Evolutionary conservation across 2,797 vertebrate genomes (phyloP), one percentile per base, ranked within the genome.

Genomic region (Onychomys arenicola): DNA sequence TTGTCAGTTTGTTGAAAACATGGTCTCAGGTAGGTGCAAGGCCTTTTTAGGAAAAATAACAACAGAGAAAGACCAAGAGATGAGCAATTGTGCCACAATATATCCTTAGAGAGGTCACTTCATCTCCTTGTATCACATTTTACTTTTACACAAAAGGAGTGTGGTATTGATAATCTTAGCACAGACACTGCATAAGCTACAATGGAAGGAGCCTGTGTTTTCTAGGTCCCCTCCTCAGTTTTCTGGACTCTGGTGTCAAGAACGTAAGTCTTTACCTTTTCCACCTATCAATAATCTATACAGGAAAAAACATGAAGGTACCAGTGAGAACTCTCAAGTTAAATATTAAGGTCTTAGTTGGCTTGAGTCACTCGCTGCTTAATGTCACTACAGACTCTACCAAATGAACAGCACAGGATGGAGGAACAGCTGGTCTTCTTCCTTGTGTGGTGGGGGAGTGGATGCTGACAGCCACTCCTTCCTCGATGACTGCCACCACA

Each of bases 341-440:
- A 90, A 92, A 83, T 93, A n/a, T 55, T n/a, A 81, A 83, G 69
- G 14, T 73, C 73, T 93, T 80, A 95, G 32, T 81, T 73, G 73
- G 73, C 55, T 21, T 52, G 25, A 93, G 25, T 40, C 43, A 73
- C 8, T 57, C 40, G 90, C n/a, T n/a, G 37, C 21, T 91, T 91
- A 85, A 91, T 71, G 11, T 19, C 14, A 88, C 3, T 19, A 61
- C 8, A 34, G 29, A 86, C 55, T 69, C 61, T 95, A 77, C 13
- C 75, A 78, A 93, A 13, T 69, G 29, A 91, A 76, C 12, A 59
- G 59, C 91, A 91, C n/a, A 21, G 8, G 23, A 40, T 4, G 52
- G 21, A 91, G 37, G 12, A 81, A 85, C 57, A 90, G 7, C 57
- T 78, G 61, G 11, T 82, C 40, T 95, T 83, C 6, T 69, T 87